Evolutionary conservation across 2,888 invertebrate species (phyloP).

Genomic region (Fissipunctia ypsillon): DNA sequence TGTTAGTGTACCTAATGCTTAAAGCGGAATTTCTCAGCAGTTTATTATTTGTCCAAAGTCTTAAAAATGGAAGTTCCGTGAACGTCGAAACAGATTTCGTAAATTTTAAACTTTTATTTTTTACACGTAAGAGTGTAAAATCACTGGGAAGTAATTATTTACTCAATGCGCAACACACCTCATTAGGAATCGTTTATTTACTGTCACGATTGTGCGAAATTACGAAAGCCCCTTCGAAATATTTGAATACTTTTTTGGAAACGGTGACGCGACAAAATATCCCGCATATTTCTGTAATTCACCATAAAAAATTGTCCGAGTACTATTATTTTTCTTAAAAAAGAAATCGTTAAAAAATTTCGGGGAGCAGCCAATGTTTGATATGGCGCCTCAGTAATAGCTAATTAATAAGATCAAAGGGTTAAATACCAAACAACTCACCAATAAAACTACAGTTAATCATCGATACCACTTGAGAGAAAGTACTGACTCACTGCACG

Average conservation of each 20-base stretch:
- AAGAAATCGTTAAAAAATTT: neutral
- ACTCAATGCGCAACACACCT: constrained; percentile 40
- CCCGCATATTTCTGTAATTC: neutral
- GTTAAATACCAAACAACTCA: constrained; percentile 39
- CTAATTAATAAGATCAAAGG: constrained; percentile 52
- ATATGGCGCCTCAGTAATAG: constrained; percentile 19
- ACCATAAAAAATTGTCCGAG: neutral
- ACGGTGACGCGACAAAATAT: neutral
- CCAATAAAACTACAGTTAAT: constrained; percentile 57
- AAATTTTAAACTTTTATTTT: constrained; percentile 32
- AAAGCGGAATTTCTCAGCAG: neutral
- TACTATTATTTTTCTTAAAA: neutral
- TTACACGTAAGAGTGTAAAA: constrained; percentile 37
- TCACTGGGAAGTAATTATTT: constrained; percentile 45
- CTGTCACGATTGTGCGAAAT: constrained; percentile 46
- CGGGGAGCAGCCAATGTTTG: neutral
- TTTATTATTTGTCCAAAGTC: constrained; percentile 10
- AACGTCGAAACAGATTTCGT: constrained; percentile 41
- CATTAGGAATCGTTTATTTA: constrained; percentile 48
- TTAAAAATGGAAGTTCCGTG: constrained; percentile 49
- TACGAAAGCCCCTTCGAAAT: constrained; percentile 34
- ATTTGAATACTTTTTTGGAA: constrained; percentile 29
- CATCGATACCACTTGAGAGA: constrained; percentile 59
- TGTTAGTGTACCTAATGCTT: no score
- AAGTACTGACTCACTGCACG: constrained; percentile 64